Base-by-base conservation (phyloP, 2,113 vertebrate species). In the Nycticryphes semicollaris region DNA sequence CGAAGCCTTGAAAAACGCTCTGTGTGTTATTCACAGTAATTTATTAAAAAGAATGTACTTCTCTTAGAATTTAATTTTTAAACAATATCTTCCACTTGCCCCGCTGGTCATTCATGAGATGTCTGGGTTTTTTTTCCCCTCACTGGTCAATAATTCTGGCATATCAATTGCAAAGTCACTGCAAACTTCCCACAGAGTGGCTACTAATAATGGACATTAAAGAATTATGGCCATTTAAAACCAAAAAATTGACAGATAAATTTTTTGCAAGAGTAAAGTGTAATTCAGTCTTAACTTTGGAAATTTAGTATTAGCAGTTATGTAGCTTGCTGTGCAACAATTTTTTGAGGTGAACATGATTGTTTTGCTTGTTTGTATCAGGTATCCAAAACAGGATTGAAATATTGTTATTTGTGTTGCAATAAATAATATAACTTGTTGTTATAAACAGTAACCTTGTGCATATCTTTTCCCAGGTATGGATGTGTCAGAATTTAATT, bases 401-500 rank as follows among this genome's bases (percentile, higher is more conserved):
- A 78, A 14, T 74, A 31, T 31, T 39, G 33, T 8, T 75, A 1
- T 67, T 24, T 73, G 64, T 69, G 16, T 62, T 94, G 74, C 18
- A 48, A 6, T 63, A 47, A 50, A 23, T 56, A 10, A 2, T 43
- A 14, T 9, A 53, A 31, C 23, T 57, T 51, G 12, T 56, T 47
- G 16, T 78, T 86, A 43, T 10, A 48, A 84, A 47, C 18, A 63
- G 24, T 56, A n/a, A 56, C 67, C 25, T 45, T 90, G 10, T 72
- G 1, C 56, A 7, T 91, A 56, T 96, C 76, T 50, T 94, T 96
- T 47, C 31, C 25, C 96, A 99, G 99, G 98, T 99, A 87, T 99
- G 99, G 99, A 97, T 99, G 96, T 99, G 98, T 97, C 99, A 99
- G 98, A 99, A 99, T 90, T 97, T 99, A 97, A 98, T 99, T 95